Evolutionary conservation across 2,113 vertebrate species (phyloP), one percentile per base, ranked within the genome.

Genomic region (Phylloscopus trochilus): DNA sequence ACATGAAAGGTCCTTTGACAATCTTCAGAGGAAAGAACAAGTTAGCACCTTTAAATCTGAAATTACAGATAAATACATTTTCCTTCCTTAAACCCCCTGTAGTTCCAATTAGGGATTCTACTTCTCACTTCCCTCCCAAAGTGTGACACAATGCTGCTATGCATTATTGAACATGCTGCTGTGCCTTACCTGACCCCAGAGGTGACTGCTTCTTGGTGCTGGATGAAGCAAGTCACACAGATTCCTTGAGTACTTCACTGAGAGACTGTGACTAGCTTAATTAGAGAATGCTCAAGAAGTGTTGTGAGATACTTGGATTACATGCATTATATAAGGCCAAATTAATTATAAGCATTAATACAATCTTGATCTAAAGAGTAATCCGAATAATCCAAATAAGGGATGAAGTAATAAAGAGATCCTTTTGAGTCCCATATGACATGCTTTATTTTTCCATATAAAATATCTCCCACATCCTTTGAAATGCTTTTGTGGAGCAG

Each of bases 341-440:
- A 92, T 76, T 92, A 89, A 90, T 95, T 75, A 95, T 43, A 59
- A 95, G 58, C 75, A 92, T 92, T 88, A 95, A 90, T 70, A 86
- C 22, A 44, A 56, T 68, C 83, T 91, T 92, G 64, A 92, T 86
- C 68, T 90, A 86, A 94, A 79, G 79, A 90, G 23, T 63, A 69
- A 92, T 93, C 91, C 91, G 53, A 94, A 88, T 63, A 69, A 92
- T 93, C 91, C 91, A 49, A 94, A 88, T 69, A 83, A 95, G 17
- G 63, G 33, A 63, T 53, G 77, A 94, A 91, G 60, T 79, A 91
- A 63, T 87, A 55, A 82, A 2, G 33, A 83, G 52, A 68, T 88
- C 60, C 53, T 22, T 87, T 53, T 83, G 37, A 92, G 44, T 89
- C 88, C 93, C 5, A 0, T 49, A 43, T 19, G 41, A 46, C 43